phyloP scores from a whole-genome alignment of 2,888 invertebrate genomes.

The Brassicogethes aeneus region DNA sequence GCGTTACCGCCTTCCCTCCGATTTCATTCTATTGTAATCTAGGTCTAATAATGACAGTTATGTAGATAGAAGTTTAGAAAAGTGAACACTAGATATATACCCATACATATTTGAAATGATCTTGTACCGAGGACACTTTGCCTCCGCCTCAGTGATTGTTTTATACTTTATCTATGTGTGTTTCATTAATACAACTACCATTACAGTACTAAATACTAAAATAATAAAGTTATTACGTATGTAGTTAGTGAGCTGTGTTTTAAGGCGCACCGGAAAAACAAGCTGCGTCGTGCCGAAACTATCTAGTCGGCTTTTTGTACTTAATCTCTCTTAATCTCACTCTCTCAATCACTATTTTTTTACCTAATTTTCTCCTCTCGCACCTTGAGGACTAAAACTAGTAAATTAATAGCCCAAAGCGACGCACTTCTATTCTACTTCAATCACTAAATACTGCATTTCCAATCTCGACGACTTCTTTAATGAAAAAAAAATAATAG shows the following conservation, averaged over 20 bases:
- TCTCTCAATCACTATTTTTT: not conserved
- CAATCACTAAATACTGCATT: not conserved
- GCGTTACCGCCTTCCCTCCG: conserved; percentile 35
- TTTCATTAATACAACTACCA: conserved; percentile 24
- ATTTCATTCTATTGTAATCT: conserved; percentile 37
- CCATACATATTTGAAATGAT: conserved; percentile 14
- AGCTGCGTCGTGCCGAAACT: conserved; percentile 15
- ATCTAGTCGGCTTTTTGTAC: conserved; percentile 22
- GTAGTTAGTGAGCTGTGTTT: conserved; percentile 39
- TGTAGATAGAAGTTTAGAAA: conserved; percentile 33
- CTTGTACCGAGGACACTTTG: conserved; percentile 18
- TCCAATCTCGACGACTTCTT: no score
- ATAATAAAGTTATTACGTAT: conserved; percentile 32
- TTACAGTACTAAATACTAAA: conserved; percentile 32
- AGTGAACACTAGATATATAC: conserved; percentile 24
- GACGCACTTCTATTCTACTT: not conserved
- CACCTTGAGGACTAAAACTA: not conserved
- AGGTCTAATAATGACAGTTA: conserved; percentile 37
- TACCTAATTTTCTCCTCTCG: not conserved
- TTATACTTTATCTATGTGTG: conserved; percentile 37
- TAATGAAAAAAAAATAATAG: no score
- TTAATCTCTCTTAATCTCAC: conserved; percentile 9
- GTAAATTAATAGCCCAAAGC: not conserved
- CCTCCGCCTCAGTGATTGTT: conserved; percentile 28
- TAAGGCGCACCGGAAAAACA: conserved; percentile 29